A percentile compares a stretch with the other conserved stretches of the same genome.
phyloP scores from a whole-genome alignment of 2,888 invertebrate genomes.

The Sturmia bella region DNA sequence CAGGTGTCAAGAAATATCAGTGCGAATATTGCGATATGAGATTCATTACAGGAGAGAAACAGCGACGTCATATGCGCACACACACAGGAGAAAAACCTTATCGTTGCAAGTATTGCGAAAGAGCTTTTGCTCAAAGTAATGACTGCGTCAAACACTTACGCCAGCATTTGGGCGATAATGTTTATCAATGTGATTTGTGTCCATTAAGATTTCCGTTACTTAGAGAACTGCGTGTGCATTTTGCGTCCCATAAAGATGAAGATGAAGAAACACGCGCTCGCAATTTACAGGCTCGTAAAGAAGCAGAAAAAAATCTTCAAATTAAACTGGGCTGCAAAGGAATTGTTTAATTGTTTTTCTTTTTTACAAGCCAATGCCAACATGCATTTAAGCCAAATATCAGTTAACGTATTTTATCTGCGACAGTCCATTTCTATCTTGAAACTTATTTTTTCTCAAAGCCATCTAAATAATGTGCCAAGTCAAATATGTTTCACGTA shows the following conservation, averaged over 20 bases:
- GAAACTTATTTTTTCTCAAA: too few species aligned
- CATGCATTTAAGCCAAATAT: too few species aligned
- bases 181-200: slow-evolving; percentile 63
- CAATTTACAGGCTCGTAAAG: slow-evolving; percentile 46
- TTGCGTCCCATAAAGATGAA: slow-evolving; percentile 60
- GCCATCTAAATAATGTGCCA: too few species aligned
- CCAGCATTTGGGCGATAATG: slow-evolving; percentile 64
- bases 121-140: slow-evolving; percentile 64
- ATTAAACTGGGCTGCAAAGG: slow-evolving; percentile 51
- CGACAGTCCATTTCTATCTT: too few species aligned
- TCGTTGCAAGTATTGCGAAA: slow-evolving; percentile 57
- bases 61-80: slow-evolving; percentile 61
- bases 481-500: too few species aligned
- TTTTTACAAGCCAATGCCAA: neutral
- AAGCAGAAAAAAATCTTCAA: slow-evolving; percentile 47
- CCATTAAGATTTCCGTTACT: slow-evolving; percentile 58
- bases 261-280: slow-evolving; percentile 60
- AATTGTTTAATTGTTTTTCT: neutral
- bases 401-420: too few species aligned
- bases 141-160: slow-evolving; percentile 60
- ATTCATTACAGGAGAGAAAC: slow-evolving; percentile 56
- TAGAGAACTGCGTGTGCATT: slow-evolving; percentile 58
- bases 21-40: slow-evolving; percentile 65
- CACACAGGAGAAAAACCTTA: slow-evolving; percentile 67
- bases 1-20: slow-evolving; percentile 44